Conservation (phyloP, 2,113 vertebrate species). For the Podiceps cristatus region DNA sequence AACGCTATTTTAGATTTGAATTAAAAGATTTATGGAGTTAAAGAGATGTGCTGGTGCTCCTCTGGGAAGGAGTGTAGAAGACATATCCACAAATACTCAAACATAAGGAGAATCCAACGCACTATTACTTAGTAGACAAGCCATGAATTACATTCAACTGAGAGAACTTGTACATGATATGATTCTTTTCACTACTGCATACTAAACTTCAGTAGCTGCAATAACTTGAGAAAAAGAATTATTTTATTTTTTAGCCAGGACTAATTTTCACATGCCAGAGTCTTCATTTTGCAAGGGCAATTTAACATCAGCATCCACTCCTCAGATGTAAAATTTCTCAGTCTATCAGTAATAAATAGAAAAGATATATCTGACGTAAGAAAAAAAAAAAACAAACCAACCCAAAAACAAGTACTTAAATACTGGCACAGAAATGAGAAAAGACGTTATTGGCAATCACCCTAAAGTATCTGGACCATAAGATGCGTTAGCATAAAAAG, state of each 20-base stretch:
- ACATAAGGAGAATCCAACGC: background rate
- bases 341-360: background rate
- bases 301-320: background rate
- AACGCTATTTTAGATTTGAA: background rate
- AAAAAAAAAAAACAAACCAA: background rate
- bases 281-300: background rate
- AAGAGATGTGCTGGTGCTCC: background rate
- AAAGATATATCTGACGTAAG: background rate
- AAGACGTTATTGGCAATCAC: background rate
- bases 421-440: background rate
- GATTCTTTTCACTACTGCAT: background rate
- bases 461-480: background rate
- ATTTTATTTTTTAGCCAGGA: background rate
- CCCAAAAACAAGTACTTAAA: background rate
- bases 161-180: background rate
- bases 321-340: background rate
- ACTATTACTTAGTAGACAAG: background rate
- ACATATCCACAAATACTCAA: background rate
- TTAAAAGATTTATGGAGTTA: background rate
- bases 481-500: background rate
- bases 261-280: background rate
- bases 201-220: background rate
- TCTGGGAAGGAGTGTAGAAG: background rate
- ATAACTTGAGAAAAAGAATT: background rate
- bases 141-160: background rate